phyloP scores from a whole-genome alignment of 2,113 vertebrate species.

The Austrofundulus limnaeus region DNA sequence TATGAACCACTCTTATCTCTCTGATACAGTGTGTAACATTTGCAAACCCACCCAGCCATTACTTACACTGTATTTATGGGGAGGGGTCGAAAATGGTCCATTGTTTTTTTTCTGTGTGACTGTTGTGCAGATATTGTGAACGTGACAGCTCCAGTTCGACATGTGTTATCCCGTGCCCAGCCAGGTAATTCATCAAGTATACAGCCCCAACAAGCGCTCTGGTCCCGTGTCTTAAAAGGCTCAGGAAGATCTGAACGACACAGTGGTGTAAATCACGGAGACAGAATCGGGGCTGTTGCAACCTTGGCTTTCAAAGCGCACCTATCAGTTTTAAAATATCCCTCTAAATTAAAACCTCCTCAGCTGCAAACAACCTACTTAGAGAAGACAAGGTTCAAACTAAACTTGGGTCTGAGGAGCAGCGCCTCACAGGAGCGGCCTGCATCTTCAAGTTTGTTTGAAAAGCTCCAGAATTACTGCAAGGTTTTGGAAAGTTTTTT shows the following conservation, averaged over 20 bases:
- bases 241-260: constrained; percentile 47
- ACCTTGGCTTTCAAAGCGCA: constrained; percentile 44
- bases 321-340: constrained; percentile 60
- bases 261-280: constrained; percentile 73
- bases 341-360: constrained; percentile 62
- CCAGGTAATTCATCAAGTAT: constrained; percentile 67
- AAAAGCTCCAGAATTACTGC: constrained; percentile 47
- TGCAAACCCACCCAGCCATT: constrained; percentile 24
- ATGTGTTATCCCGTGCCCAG: constrained; percentile 53
- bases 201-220: constrained; percentile 54
- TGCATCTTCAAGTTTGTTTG: constrained; percentile 13
- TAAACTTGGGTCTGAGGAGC: constrained; percentile 13
- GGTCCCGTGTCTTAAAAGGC: constrained; percentile 57
- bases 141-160: constrained; percentile 59
- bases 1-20: constrained; percentile 48
- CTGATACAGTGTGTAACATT: constrained; percentile 25
- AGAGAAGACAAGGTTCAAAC: constrained; percentile 40
- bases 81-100: constrained; percentile 25
- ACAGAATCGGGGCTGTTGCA: constrained; percentile 74
- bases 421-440: background rate
- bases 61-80: constrained; percentile 22
- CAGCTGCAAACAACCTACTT: constrained; percentile 68
- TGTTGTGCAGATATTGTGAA: constrained; percentile 33
- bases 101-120: constrained; percentile 41
- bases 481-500: background rate